Evolutionary conservation across 1,140 invertebrate genomes (phyloP).

Genomic region (Pseudomyrmex pallidus): DNA sequence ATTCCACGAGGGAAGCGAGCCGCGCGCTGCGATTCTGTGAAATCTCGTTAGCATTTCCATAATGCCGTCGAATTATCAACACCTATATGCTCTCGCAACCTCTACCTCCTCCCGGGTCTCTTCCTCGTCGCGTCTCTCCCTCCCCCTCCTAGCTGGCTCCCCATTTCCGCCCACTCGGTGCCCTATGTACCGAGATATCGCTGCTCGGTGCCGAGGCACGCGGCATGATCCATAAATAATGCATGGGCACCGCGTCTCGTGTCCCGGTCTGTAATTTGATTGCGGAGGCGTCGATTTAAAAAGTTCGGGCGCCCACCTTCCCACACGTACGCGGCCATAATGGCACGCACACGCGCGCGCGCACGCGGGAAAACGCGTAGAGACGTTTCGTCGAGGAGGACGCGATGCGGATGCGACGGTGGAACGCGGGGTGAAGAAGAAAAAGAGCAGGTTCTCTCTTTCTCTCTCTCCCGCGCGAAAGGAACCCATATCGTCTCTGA

Average conservation of each 20-base stretch:
- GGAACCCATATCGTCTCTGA: conserved; percentile 71
- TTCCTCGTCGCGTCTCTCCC: neutral
- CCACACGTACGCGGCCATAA: conserved; percentile 72
- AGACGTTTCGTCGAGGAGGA: conserved; percentile 6
- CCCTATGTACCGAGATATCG: conserved; percentile 33
- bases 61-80: conserved; percentile 74
- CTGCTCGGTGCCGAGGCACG: conserved; percentile 71
- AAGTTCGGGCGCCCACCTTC: conserved; percentile 77
- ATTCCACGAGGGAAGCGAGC: conserved; percentile 44
- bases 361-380: neutral
- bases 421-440: conserved; percentile 36
- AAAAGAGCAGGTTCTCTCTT: conserved; percentile 14
- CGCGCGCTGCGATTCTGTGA: conserved; percentile 35
- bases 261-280: conserved; percentile 82
- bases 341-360: conserved; percentile 68
- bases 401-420: conserved; percentile 12
- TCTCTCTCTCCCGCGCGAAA: conserved; percentile 6
- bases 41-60: conserved; percentile 72
- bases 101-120: conserved; percentile 21
- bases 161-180: neutral
- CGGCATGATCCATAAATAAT: conserved; percentile 81
- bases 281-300: conserved; percentile 81
- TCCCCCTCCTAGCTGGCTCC: too few species aligned
- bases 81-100: conserved; percentile 58
- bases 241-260: conserved; percentile 75